phyloP scores from a whole-genome alignment of 1,140 invertebrate genomes.

The Steinernema khuongi region DNA sequence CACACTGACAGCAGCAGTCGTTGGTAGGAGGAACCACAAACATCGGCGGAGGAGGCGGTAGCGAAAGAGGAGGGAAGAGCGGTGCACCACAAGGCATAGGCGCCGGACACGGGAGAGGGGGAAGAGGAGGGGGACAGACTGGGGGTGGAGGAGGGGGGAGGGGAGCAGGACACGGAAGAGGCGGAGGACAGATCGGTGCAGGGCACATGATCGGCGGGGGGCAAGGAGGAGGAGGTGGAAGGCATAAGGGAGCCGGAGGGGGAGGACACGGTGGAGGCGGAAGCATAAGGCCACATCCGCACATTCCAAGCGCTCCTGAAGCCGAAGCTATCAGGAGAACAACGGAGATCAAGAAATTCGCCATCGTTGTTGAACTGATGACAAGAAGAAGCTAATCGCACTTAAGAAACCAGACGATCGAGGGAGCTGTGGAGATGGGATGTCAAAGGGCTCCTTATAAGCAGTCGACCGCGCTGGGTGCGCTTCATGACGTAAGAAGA shows the following conservation, averaged over 20 bases:
- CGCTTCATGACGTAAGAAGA: not conserved
- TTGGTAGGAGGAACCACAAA: slow-evolving; percentile 37
- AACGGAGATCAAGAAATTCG: not conserved
- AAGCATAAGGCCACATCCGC: not conserved
- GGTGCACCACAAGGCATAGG: not conserved
- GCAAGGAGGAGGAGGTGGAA: not conserved
- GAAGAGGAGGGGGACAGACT: slow-evolving; percentile 11
- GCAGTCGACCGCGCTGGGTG: not conserved
- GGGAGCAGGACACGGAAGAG: slow-evolving; percentile 17
- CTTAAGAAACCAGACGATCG: not conserved
- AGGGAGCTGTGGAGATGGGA: not conserved
- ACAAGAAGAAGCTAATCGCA: not conserved
- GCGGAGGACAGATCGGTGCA: slow-evolving; percentile 31
- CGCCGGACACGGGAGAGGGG: slow-evolving; percentile 6
- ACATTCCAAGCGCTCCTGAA: not conserved
- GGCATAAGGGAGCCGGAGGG: not conserved
- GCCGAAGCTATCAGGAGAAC: not conserved
- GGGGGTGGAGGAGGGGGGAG: slow-evolving; percentile 37
- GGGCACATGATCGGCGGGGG: not conserved
- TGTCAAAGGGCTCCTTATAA: not conserved
- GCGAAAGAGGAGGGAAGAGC: not conserved
- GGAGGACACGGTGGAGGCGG: not conserved
- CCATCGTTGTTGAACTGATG: too few relatives aligned
- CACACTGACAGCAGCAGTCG: slow-evolving; percentile 53
- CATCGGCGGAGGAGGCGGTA: not conserved